Conservation (phyloP, 2,797 vertebrate species). For the Corythornis leucogaster region DNA sequence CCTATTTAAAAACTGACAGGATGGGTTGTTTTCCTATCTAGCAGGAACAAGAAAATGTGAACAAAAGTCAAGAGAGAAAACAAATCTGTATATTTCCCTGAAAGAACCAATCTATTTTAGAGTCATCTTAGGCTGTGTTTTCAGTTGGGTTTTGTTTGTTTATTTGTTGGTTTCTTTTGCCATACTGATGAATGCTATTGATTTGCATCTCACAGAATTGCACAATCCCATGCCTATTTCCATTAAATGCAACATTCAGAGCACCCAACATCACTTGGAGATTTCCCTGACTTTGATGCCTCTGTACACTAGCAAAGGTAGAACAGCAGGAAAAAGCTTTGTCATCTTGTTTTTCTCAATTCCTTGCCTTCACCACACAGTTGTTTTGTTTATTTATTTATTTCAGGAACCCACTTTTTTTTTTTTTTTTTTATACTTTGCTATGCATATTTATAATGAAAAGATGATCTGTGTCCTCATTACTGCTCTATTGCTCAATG, state of each 20-base stretch:
- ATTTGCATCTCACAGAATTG: constrained; percentile 22
- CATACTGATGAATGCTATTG: constrained; percentile 11
- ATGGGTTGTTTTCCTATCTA: constrained; percentile 41
- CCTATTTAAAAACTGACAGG: constrained; percentile 26
- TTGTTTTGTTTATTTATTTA: constrained; percentile 69
- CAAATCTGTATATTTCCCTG: constrained; percentile 65
- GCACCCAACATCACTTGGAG: constrained; percentile 34
- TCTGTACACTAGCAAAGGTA: constrained; percentile 44
- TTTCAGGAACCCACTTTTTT: constrained; percentile 28
- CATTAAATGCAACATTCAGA: constrained; percentile 32
- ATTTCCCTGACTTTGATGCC: constrained; percentile 51
- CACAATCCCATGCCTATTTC: constrained; percentile 27
- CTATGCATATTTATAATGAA: constrained; percentile 68
- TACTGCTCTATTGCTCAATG: constrained; percentile 62
- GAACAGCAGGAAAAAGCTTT: constrained; percentile 61
- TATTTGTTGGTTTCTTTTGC: constrained; percentile 57
- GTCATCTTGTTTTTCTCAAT: constrained; percentile 63
- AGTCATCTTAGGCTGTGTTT: constrained; percentile 42
- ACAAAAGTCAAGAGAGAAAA: constrained; percentile 65
- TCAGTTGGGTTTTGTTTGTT: constrained; percentile 50
- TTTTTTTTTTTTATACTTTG: not conserved
- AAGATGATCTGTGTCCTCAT: constrained; percentile 75
- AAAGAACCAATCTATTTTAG: constrained; percentile 56
- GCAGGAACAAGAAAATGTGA: constrained; percentile 13
- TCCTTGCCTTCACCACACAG: not conserved